Evolutionary conservation across 2,888 invertebrate species (phyloP), one percentile per base, ranked within the genome.

Genomic region (Cantharis lateralis): DNA sequence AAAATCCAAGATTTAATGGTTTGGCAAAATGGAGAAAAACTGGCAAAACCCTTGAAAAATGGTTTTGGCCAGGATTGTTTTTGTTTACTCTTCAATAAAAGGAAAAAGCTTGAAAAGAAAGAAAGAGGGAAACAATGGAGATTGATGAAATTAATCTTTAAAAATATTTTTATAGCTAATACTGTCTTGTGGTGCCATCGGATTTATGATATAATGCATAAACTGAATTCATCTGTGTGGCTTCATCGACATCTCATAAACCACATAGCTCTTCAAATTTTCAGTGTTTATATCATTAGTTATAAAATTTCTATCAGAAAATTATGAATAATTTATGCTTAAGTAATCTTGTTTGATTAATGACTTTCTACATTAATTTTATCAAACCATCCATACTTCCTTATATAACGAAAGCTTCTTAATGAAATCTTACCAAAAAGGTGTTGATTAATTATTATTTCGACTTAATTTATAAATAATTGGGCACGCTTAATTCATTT

Each of bases 381-480:
- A 48, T 48, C 48, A 48, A 66, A 9, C n/a, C n/a, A 66, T 66
- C 64, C 64, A 66, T 66, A 66, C 64, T 66, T 66, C 64, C 64
- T 66, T 63, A 18, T 20, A 63, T 48, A 48, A 48, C 48, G 48
- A 48, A 63, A 63, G 24, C 64, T 66, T 20, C 24, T 66, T 66
- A 66, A 24, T 24, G 24, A 66, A 66, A 66, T 20, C 18, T 16
- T 15, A 66, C 13, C n/a, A 18, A 24, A 66, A 24, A 66, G 64
- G 64, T 66, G 64, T 66, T 66, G 64, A 66, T 20, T 66, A 66
- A 66, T 66, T 66, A 66, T 66, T 63, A 66, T 66, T 66, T 66
- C 24, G 64, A 20, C n/a, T 66, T 66, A 66, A 66, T 66, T 66
- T 66, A 66, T 20, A 66, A 66, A 66, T 66, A 66, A 66, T 66